Evolutionary conservation across 2,113 vertebrate genomes (phyloP), one percentile per base, ranked within the genome.

Genomic region (Pavo muticus): DNA sequence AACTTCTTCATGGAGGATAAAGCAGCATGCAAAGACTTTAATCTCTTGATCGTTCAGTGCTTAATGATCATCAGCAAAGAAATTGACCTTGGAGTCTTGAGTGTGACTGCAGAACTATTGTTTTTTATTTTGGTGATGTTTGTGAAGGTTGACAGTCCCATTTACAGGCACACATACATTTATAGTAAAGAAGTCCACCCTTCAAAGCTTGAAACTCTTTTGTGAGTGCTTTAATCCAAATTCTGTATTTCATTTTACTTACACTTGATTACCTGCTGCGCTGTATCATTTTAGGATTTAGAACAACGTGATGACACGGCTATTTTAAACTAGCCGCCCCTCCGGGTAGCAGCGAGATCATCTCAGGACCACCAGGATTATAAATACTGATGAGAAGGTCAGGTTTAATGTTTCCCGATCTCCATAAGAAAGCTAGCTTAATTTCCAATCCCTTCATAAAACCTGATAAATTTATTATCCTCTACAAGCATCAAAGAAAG

Each of bases 321-420:
- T 98, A 97, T 98, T 97, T 97, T 97, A 97, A 97, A 97, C 93
- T 87, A 72, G 71, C 74, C 75, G 91, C 90, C 96, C 88, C 92
- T 97, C 72, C 93, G 91, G 91, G 63, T 91, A 92, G 91, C 84
- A 87, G 82, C 3, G 30, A 96, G 95, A 95, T 96, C 91, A 89
- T 93, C 88, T 93, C 93, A 91, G 95, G 92, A 97, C 96, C 96
- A 95, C 95, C 90, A 87, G 94, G 94, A 96, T 96, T 97, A 97
- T 95, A 97, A 97, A 97, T 97, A 97, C 97, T 96, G 96, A 96
- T 91, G 97, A 98, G 95, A 97, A 98, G 96, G 97, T 98, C 97
- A 97, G 95, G 97, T 97, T 97, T 98, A 96, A 96, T 89, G 88
- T 98, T 98, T 97, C 97, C 90, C 74, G 84, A 96, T 93, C 95